Percentiles rank a stretch among this genome's conserved stretches.
Conservation (phyloP, 2,113 vertebrate genomes). For the Xiphias gladius region DNA sequence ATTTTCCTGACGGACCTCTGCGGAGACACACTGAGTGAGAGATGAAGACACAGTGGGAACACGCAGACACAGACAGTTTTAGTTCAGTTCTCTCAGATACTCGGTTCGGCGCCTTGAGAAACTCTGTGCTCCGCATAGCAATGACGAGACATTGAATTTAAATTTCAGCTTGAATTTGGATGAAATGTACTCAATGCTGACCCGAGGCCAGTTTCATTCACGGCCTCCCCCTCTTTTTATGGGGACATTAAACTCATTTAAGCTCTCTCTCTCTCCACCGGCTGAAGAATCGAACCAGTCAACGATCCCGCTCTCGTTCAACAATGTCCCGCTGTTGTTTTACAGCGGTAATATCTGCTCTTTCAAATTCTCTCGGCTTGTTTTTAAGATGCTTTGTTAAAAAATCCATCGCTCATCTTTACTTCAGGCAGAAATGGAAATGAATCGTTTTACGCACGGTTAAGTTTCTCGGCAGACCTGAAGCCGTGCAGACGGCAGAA, state of each 20-base stretch:
- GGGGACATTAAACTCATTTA: slow-evolving; percentile 43
- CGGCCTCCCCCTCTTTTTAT: slow-evolving; percentile 43
- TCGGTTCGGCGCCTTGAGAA: slow-evolving; percentile 27
- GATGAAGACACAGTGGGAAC: not conserved
- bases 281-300: too few relatives aligned
- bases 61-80: not conserved
- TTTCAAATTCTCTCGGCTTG: slow-evolving; percentile 21
- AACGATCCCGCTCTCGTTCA: not conserved
- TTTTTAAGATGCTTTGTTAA: slow-evolving; percentile 41
- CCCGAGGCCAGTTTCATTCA: slow-evolving; percentile 49
- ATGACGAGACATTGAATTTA: slow-evolving; percentile 26
- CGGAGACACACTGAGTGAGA: not conserved
- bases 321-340: slow-evolving; percentile 13
- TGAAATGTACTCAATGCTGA: slow-evolving; percentile 55
- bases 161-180: slow-evolving; percentile 49
- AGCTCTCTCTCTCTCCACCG: slow-evolving; percentile 1
- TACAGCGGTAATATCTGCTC: slow-evolving; percentile 42
- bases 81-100: not conserved
- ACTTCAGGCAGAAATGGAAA: slow-evolving; percentile 21
- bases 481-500: not conserved
- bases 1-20: not conserved
- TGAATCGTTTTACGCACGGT: not conserved
- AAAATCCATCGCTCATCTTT: slow-evolving; percentile 48
- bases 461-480: slow-evolving; percentile 3
- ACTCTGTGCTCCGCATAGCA: slow-evolving; percentile 35